phyloP scores from a whole-genome alignment of 92 coral and sea anemone genomes.

The Diadumene lineata region DNA sequence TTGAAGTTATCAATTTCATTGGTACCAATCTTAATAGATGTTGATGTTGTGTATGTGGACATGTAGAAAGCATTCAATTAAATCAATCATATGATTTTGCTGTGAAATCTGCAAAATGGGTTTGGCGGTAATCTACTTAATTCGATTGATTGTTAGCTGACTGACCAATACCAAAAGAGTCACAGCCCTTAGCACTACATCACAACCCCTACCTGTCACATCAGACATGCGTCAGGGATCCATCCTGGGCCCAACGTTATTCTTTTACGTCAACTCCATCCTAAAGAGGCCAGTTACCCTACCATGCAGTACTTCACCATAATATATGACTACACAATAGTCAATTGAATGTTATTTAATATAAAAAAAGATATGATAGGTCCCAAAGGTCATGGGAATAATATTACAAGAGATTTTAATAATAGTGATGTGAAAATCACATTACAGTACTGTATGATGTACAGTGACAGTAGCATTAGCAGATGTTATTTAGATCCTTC shows the following conservation, averaged over 20 bases:
- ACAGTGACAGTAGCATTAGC: not conserved
- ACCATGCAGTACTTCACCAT: too few relatives aligned
- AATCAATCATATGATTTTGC: not conserved
- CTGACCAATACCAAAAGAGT: not conserved
- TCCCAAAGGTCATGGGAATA: too few relatives aligned
- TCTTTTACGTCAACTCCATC: too few relatives aligned
- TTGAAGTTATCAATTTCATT: not conserved
- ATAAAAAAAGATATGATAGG: too few relatives aligned
- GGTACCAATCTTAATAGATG: not conserved
- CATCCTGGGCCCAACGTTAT: not conserved
- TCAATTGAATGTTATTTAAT: too few relatives aligned
- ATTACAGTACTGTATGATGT: not conserved
- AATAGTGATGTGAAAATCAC: too few relatives aligned
- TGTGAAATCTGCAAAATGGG: constrained; percentile 1
- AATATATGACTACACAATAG: too few relatives aligned
- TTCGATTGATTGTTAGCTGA: not conserved
- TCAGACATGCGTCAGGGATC: not conserved
- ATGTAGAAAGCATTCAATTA: constrained; percentile 8
- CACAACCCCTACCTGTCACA: not conserved
- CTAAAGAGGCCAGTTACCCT: too few relatives aligned
- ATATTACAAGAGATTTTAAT: too few relatives aligned
- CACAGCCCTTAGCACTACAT: not conserved
- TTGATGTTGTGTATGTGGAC: not conserved
- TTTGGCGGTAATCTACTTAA: not conserved
- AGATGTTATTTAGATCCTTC: constrained; percentile 12